Evolutionary conservation across 2,113 vertebrate genomes (phyloP).

Genomic region (Tragelaphus imberbis): DNA sequence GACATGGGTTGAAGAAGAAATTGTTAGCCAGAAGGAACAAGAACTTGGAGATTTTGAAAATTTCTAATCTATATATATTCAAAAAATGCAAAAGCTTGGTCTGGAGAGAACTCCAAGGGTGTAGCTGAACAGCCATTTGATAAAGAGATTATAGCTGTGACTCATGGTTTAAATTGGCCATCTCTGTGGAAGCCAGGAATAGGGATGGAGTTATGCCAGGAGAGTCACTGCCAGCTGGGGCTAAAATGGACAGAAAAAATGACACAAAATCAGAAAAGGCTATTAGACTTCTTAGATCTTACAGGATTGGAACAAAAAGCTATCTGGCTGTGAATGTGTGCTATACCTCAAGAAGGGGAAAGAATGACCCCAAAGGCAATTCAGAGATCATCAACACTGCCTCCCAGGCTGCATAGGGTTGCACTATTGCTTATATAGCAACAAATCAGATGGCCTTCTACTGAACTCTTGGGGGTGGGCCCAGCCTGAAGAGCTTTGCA

Average conservation of each 20-base stretch:
- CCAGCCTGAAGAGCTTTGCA: not conserved
- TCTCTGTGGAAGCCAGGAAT: not conserved
- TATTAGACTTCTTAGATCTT: not conserved
- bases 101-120: not conserved
- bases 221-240: not conserved
- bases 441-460: too few relatives aligned
- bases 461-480: not conserved
- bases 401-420: not conserved
- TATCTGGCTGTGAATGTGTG: not conserved
- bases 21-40: not conserved
- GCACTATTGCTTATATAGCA: not conserved
- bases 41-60: not conserved
- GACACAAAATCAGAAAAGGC: not conserved
- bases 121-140: not conserved
- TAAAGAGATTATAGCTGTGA: not conserved
- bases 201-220: not conserved
- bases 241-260: not conserved
- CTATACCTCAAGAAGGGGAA: not conserved
- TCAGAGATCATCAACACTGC: not conserved
- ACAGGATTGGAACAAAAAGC: not conserved
- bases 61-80: not conserved
- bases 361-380: not conserved
- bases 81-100: not conserved
- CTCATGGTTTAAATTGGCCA: not conserved
- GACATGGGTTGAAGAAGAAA: not conserved